Conservation (phyloP, 2,888 invertebrate species). For the Pocota personata region DNA sequence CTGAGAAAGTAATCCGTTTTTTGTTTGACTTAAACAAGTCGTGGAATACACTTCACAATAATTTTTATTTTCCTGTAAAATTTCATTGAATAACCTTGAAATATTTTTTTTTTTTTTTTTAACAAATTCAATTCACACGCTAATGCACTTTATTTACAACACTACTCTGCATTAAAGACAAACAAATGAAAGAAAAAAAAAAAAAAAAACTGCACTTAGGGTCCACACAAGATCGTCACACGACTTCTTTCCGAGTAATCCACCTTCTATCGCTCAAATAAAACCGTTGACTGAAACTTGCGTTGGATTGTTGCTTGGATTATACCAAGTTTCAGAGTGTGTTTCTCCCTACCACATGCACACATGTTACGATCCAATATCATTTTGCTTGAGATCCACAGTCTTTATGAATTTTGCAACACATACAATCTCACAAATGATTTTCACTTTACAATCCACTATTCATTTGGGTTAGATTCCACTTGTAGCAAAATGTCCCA, state of each 20-base stretch:
- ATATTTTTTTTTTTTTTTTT: background rate
- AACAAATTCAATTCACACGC: conserved; percentile 7
- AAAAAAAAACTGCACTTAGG: conserved; percentile 39
- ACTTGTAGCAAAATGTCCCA: conserved; percentile 28
- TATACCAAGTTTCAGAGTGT: conserved; percentile 67
- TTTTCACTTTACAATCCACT: background rate
- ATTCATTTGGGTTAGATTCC: conserved; percentile 18
- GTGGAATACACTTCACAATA: background rate
- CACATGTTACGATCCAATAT: conserved; percentile 27
- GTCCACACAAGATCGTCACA: conserved; percentile 48
- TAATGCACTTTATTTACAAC: conserved; percentile 11
- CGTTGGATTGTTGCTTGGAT: conserved; percentile 43
- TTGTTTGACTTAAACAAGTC: background rate
- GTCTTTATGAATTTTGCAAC: too few species aligned
- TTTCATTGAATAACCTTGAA: conserved; percentile 28
- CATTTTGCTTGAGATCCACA: conserved; percentile 25
- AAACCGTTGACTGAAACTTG: conserved; percentile 68
- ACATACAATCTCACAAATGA: background rate
- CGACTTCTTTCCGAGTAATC: conserved; percentile 24
- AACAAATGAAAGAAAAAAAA: background rate
- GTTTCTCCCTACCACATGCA: conserved; percentile 36
- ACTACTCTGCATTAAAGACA: background rate
- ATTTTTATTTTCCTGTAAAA: background rate
- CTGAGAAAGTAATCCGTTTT: conserved; percentile 50
- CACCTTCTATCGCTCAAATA: conserved; percentile 59